Percentiles rank a stretch among this genome's conserved stretches.
Evolutionary conservation across 1,140 invertebrate species (phyloP).

Genomic region (Parapsyche elsis): DNA sequence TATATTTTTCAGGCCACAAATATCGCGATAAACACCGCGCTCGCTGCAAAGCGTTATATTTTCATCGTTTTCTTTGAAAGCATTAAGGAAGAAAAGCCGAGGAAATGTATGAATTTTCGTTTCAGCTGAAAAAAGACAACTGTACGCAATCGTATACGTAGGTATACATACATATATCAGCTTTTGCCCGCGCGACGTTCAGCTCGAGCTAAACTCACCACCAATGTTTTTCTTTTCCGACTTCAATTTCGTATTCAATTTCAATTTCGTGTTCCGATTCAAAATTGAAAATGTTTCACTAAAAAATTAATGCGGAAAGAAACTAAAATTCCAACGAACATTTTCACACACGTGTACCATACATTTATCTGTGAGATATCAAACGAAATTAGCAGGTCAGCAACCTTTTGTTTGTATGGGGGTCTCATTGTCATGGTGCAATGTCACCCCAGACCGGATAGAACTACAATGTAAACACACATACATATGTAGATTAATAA

Average conservation of each 20-base stretch:
- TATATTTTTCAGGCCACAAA: neutral
- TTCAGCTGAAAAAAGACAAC: neutral
- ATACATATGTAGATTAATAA: too few relatives aligned
- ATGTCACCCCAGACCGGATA: neutral
- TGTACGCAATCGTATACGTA: neutral
- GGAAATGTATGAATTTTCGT: conserved; percentile 1
- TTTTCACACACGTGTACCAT: too few relatives aligned
- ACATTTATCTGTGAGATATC: too few relatives aligned
- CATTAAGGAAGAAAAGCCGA: conserved; percentile 6
- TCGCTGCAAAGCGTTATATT: neutral
- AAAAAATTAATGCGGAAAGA: too few relatives aligned
- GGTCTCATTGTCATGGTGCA: neutral
- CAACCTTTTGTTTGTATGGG: neutral
- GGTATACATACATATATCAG: too few relatives aligned
- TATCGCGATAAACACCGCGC: neutral
- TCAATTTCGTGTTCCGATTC: too few relatives aligned
- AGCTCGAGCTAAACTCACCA: too few relatives aligned
- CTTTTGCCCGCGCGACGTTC: neutral
- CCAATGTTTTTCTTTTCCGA: too few relatives aligned
- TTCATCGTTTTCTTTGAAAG: neutral
- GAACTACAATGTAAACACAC: too few relatives aligned
- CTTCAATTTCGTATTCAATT: too few relatives aligned
- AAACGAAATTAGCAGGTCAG: neutral
- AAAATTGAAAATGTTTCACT: too few relatives aligned
- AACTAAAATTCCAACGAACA: too few relatives aligned